Evolutionary conservation across 2,797 vertebrate species (phyloP), one percentile per base, ranked within the genome.

Genomic region (Capromys pilorides): DNA sequence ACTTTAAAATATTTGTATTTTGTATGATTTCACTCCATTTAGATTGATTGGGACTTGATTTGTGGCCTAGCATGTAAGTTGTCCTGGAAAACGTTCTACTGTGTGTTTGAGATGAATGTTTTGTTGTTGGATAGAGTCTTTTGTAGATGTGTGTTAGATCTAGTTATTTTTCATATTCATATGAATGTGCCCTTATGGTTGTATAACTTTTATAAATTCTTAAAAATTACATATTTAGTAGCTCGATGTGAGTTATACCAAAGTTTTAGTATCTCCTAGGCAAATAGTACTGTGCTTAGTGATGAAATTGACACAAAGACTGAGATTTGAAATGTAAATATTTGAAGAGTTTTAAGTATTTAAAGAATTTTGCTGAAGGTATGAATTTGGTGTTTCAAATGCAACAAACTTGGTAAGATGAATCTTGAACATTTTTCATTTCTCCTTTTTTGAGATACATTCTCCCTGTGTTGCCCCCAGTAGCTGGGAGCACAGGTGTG

Each of bases 181-280:
- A 13, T 64, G 41, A 83, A 26, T 91, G 22, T 71, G 33, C 86
- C 57, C 45, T 36, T 45, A 33, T 87, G 79, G 28, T 83, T 62
- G 62, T 86, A 85, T 49, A 24, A 78, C 90, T 36, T 91, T 62
- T 77, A 78, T 94, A 41, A 93, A 49, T 93, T 94, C 77, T 85
- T 92, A 51, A 61, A 62, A 62, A 49, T 89, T 45, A 6, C 21
- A 69, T 87, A 88, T 57, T 54, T 2, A 31, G 39, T 66, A 61
- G 54, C 73, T 93, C 91, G 69, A 49, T 85, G 45, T 78, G 33
- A 92, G 36, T 89, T 31, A n/a, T 36, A 69, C 28, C n/a, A 57
- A 45, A 64, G 69, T 41, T 22, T 86, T 36, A 82, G n/a, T 81
- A 64, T 88, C 21, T 96, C 41, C 49, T 94, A 26, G 41, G 45